Evolutionary conservation across 2,797 vertebrate genomes (phyloP).

Genomic region (Peromyscus eremicus): DNA sequence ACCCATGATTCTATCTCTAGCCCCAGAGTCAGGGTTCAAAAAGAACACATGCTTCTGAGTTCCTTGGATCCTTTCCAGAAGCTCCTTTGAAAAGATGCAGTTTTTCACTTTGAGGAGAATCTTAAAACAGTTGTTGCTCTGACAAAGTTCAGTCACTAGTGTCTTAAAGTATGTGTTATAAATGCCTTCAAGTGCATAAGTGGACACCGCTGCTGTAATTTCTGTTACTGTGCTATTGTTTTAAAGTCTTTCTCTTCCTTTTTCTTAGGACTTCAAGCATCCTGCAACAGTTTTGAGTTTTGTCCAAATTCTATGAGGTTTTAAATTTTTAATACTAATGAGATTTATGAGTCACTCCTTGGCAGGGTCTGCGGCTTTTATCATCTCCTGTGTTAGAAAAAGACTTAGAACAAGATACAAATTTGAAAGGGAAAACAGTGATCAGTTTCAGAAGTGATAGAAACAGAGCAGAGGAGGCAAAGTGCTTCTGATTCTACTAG

Average conservation of each 20-base stretch:
- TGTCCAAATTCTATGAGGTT: conserved; percentile 57
- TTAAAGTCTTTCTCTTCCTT: conserved; percentile 46
- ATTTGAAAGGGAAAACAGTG: conserved; percentile 54
- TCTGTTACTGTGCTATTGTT: neutral
- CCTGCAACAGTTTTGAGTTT: conserved; percentile 63
- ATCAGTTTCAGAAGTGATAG: conserved; percentile 43
- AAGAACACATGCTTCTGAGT: neutral
- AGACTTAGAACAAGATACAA: conserved; percentile 51
- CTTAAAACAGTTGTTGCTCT: neutral
- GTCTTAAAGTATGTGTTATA: neutral
- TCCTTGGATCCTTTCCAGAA: conserved; percentile 12
- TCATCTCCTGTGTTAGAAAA: conserved; percentile 58
- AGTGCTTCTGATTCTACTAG: conserved; percentile 6
- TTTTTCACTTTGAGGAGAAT: neutral
- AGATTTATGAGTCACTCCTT: conserved; percentile 71
- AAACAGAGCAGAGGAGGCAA: neutral
- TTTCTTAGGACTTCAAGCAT: conserved; percentile 65
- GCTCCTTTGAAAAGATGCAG: neutral
- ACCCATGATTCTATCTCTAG: neutral
- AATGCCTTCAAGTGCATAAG: neutral
- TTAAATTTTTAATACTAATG: conserved; percentile 74
- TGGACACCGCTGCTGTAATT: neutral
- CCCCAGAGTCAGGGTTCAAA: neutral
- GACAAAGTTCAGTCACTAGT: neutral
- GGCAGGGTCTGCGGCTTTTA: conserved; percentile 53